Percentiles rank a stretch among this genome's conserved stretches.
phyloP scores from a whole-genome alignment of 2,113 vertebrate species.

The Orientallactaga bullata region DNA sequence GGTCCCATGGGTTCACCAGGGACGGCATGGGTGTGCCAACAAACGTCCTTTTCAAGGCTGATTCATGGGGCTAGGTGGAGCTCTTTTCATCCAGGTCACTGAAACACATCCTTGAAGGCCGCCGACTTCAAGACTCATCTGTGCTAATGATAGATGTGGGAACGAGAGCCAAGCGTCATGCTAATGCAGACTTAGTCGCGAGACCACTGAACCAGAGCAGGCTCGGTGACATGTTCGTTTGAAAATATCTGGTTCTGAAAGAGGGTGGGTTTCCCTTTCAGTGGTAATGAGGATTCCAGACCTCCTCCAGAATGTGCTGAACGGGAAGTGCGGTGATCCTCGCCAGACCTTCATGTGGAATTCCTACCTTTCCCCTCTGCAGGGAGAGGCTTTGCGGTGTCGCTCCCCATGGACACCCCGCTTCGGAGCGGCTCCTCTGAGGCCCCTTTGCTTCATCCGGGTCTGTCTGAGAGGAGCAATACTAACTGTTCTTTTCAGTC shows the following conservation, averaged over 20 bases:
- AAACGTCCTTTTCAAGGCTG: background rate
- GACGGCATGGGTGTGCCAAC: background rate
- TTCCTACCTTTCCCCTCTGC: constrained; percentile 23
- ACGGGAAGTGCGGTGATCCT: constrained; percentile 62
- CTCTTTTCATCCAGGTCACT: constrained; percentile 38
- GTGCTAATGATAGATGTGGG: constrained; percentile 41
- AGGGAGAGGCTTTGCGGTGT: background rate
- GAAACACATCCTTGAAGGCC: constrained; percentile 58
- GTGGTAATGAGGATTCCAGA: constrained; percentile 72
- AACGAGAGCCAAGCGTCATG: constrained; percentile 20
- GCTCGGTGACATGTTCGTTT: constrained; percentile 64
- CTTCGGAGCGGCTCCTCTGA: background rate
- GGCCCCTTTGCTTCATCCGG: background rate
- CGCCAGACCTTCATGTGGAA: constrained; percentile 32
- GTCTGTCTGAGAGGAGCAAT: constrained; percentile 18
- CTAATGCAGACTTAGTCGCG: constrained; percentile 19
- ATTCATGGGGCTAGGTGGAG: constrained; percentile 62
- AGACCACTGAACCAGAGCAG: constrained; percentile 53
- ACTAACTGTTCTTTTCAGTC: constrained; percentile 16
- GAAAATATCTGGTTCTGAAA: constrained; percentile 72
- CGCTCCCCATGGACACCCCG: background rate
- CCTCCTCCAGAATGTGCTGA: constrained; percentile 37
- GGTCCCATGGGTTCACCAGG: background rate
- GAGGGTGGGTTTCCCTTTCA: constrained; percentile 73
- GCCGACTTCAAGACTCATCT: constrained; percentile 50